Evolutionary conservation across 2,888 invertebrate genomes (phyloP), one percentile per base, ranked within the genome.

Genomic region (Dolomedes plantarius): DNA sequence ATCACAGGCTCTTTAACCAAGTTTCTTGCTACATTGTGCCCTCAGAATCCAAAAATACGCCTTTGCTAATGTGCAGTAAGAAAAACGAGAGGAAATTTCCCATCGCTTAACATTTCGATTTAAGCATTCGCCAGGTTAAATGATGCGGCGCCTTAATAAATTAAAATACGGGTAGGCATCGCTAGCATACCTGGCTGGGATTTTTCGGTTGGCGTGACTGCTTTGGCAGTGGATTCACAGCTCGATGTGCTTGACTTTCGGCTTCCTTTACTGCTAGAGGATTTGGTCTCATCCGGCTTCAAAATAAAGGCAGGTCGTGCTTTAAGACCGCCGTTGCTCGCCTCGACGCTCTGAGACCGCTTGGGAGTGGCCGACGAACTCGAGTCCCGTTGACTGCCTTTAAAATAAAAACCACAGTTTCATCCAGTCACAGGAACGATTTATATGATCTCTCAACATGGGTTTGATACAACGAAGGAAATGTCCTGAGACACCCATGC

Each of bases 291-390:
- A 11, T 75, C 77, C 1, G 23, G 28, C 27, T 76, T 82, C 16
- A 82, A 29, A 0, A 74, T 27, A 6, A 69, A 28, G 0, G 46
- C 28, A 1, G 76, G 32, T 32, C 79, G 32, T n/a, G 74, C 19
- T 62, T 87, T 89, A 87, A 29, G 89, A 87, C 88, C 89, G 1
- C 89, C 88, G 67, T 88, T 83, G 27, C 75, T 86, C 41, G 86
- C 81, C 64, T 86, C 88, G n/a, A 88, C 88, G 46, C 86, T 87
- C n/a, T 87, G 87, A n/a, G 87, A 87, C 5, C 87, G 56, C 39
- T 87, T 87, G 5, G 87, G 87, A 13, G 73, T 72, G 1, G 72
- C 67, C 1, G 65, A 72, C 16, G 74, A 28, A 27, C 29, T 29
- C 0, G 46, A 39, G 11, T 78, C 78, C 36, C 77, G 78, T 19